Evolutionary conservation across 2,113 vertebrate genomes (phyloP), one percentile per base, ranked within the genome.

Genomic region (Platycercus adscitus): DNA sequence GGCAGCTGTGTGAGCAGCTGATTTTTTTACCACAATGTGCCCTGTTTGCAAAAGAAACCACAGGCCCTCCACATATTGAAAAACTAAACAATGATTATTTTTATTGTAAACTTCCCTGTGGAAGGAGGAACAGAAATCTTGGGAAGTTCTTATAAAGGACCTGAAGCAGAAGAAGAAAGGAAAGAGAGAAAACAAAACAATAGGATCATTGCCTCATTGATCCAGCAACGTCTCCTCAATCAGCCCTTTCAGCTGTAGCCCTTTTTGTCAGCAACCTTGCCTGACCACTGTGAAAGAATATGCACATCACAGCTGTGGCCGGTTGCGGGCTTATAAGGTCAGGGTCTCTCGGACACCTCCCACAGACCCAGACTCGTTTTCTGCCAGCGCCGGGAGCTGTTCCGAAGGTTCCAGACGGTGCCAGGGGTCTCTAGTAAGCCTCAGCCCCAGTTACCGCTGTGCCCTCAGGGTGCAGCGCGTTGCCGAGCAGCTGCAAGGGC

Each of bases 301-400:
- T 2, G 3, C 19, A n/a, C 20, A 33, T n/a, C 20, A n/a, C 13
- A n/a, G 20, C 19, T 4, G 0, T 23, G 20, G 20, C 20, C 3
- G 6, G 55, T n/a, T 58, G 13, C 55, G 20, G 23, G 19, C 33
- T 56, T 56, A 56, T 14, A n/a, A 6, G 33, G 11, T 23, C 20
- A 58, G 13, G 33, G 20, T 58, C 33, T 58, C 55, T 23, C 6
- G 13, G 13, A n/a, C 33, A 23, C 55, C 55, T n/a, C 20, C 33
- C 20, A 23, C 33, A 58, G 55, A 20, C 13, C 4, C 33, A 58
- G 55, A 23, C 55, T n/a, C 55, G 23, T 15, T 58, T n/a, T 13
- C 55, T n/a, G 33, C 55, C 12, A 8, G 55, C 9, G 6, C 13
- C 3, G 3, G 33, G 20, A 58, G 33, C 55, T 58, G 33, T 23